Evolutionary conservation across 2,888 invertebrate genomes (phyloP).

Genomic region (Galerucella pusilla): DNA sequence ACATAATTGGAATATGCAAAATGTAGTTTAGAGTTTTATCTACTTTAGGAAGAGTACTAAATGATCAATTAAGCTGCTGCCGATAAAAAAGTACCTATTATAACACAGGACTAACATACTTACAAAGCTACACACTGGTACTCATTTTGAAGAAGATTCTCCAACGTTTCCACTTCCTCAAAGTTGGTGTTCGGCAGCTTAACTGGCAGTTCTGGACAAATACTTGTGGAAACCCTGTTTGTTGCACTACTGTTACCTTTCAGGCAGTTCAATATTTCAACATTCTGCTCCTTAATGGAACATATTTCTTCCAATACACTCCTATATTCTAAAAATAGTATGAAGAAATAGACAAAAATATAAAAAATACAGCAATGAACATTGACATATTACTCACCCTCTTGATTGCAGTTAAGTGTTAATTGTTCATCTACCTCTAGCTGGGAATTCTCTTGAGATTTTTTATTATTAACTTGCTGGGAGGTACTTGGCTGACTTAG

Average conservation of each 20-base stretch:
- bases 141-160: background rate
- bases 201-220: constrained; percentile 3
- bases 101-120: background rate
- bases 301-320: constrained; percentile 4
- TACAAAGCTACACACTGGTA: constrained; percentile 1
- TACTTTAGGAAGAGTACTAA: background rate
- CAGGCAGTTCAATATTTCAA: background rate
- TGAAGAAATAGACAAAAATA: background rate
- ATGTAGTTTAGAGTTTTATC: background rate
- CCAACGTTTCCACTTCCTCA: background rate
- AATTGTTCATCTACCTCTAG: too few relatives aligned
- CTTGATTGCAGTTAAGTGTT: too few relatives aligned
- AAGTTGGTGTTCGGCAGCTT: background rate
- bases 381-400: too few relatives aligned
- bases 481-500: constrained; percentile 1
- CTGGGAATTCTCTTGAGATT: background rate
- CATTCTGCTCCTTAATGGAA: background rate
- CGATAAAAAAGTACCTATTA: background rate
- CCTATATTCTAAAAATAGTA: background rate
- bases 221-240: constrained; percentile 1
- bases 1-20: background rate
- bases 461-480: background rate
- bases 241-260: background rate
- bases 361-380: background rate
- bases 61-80: constrained; percentile 4